Evolutionary conservation across 2,113 vertebrate species (phyloP).

Genomic region (Miniopterus natalensis): DNA sequence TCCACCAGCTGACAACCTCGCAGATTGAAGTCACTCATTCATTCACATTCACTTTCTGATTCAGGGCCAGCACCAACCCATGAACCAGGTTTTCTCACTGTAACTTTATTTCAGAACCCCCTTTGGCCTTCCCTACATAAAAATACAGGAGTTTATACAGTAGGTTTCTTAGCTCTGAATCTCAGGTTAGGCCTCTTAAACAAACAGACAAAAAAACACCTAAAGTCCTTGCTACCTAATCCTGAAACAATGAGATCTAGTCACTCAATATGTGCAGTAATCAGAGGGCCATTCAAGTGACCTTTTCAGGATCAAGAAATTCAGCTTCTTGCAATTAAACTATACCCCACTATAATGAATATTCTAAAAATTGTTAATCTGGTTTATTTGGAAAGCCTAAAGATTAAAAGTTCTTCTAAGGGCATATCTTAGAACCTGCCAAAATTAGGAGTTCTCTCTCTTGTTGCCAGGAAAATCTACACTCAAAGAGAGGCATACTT

Average conservation of each 20-base stretch:
- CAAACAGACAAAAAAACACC: background rate
- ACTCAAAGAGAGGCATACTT: background rate
- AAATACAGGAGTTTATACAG: background rate
- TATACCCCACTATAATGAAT: background rate
- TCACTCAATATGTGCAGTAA: background rate
- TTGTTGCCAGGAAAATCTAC: background rate
- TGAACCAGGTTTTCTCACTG: background rate
- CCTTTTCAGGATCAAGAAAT: background rate
- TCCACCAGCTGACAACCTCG: background rate
- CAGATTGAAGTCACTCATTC: background rate
- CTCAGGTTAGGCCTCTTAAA: background rate
- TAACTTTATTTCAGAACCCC: background rate
- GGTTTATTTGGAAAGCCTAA: constrained; percentile 1
- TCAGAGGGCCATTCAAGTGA: background rate
- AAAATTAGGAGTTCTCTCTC: background rate
- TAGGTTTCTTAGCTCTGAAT: constrained; percentile 4
- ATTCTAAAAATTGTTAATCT: background rate
- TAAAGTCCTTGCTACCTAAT: background rate
- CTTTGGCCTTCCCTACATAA: background rate
- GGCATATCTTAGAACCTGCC: background rate
- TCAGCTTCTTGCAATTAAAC: background rate
- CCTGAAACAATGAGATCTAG: background rate
- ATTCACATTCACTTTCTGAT: background rate
- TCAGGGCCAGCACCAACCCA: background rate
- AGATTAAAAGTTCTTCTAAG: constrained; percentile 9